phyloP scores from a whole-genome alignment of 2,888 invertebrate genomes.

The Brenthis daphne region DNA sequence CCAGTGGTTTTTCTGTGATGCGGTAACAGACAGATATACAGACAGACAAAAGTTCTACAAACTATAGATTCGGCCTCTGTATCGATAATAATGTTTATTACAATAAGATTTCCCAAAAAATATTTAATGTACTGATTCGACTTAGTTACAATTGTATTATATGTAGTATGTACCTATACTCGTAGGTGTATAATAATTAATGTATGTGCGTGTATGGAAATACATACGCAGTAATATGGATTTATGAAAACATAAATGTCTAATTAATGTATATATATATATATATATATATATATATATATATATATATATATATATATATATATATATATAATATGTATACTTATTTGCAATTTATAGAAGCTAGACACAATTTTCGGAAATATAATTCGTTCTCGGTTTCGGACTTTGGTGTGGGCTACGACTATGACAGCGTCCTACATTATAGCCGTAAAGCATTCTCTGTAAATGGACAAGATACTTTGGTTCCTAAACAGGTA shows the following conservation, averaged over 20 bases:
- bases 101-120: no score
- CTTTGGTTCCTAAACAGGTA: conserved; percentile 84
- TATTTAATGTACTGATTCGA: no score
- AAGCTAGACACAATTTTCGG: conserved; percentile 80
- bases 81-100: no score
- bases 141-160: no score
- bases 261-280: neutral
- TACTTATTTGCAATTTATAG: conserved; percentile 48
- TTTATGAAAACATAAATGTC: conserved; percentile 34
- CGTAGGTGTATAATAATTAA: no score
- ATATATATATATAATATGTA: neutral
- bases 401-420: conserved; percentile 85
- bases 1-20: no score
- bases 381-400: conserved; percentile 85
- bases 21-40: no score
- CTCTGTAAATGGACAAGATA: conserved; percentile 85
- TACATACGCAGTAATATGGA: neutral
- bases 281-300: neutral
- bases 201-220: no score
- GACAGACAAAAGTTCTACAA: no score
- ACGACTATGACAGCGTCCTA: conserved; percentile 89
- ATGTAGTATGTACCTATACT: no score
- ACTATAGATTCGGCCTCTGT: no score
- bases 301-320: no score
- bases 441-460: conserved; percentile 88